Evolutionary conservation across 2,113 vertebrate species (phyloP).

Genomic region (Colinus virginianus): DNA sequence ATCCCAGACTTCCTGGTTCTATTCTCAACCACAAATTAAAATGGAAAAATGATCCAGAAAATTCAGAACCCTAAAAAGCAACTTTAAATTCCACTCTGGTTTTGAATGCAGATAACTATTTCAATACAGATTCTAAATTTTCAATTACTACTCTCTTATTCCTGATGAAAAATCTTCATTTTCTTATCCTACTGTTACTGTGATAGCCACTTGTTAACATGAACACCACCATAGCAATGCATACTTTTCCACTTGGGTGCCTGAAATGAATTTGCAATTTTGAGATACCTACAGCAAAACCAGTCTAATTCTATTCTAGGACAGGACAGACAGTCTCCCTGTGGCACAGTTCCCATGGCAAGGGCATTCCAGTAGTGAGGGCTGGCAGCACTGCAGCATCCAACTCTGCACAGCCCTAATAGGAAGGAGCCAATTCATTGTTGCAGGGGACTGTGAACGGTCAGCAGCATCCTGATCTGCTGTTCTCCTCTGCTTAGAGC

Average conservation of each 20-base stretch:
- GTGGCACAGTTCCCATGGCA: not conserved
- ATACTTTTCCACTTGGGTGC: not conserved
- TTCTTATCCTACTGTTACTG: not conserved
- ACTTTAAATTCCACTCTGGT: slow-evolving; percentile 29
- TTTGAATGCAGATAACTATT: slow-evolving; percentile 13
- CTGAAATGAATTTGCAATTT: not conserved
- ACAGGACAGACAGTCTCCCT: not conserved
- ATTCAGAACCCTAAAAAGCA: not conserved
- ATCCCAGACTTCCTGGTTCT: not conserved
- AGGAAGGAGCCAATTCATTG: not conserved
- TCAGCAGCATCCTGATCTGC: not conserved
- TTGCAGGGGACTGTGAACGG: not conserved
- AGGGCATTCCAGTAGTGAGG: not conserved
- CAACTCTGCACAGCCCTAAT: not conserved
- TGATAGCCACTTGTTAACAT: not conserved
- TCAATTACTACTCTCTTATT: not conserved
- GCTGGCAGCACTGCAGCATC: not conserved
- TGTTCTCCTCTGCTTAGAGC: not conserved
- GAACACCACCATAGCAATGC: not conserved
- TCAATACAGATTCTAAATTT: not conserved
- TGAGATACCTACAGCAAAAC: not conserved
- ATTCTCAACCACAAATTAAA: slow-evolving; percentile 37
- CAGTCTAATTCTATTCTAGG: not conserved
- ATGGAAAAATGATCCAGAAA: slow-evolving; percentile 41
- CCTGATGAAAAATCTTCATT: not conserved